A percentile compares a stretch with the other conserved stretches of the same genome.
Evolutionary conservation across 2,888 invertebrate genomes (phyloP).

Genomic region (Cantharis lateralis): DNA sequence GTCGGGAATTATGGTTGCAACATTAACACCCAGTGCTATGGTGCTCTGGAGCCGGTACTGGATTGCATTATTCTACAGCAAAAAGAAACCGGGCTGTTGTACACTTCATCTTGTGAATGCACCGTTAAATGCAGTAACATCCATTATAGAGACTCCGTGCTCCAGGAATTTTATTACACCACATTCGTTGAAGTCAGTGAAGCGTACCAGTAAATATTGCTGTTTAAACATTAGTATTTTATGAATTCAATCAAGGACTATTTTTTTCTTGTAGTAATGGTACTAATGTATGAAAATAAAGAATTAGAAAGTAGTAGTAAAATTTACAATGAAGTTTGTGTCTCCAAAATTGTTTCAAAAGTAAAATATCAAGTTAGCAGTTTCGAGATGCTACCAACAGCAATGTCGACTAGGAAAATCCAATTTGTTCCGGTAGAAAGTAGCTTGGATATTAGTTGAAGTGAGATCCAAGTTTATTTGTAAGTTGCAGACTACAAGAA

Average conservation of each 20-base stretch:
- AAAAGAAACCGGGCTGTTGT: neutral
- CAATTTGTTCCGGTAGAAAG: slow-evolving; percentile 32
- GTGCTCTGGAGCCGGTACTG: neutral
- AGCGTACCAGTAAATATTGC: neutral
- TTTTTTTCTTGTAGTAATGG: neutral
- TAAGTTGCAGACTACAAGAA: slow-evolving; percentile 26
- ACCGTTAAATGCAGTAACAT: neutral
- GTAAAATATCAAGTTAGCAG: slow-evolving; percentile 24
- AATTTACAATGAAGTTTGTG: neutral
- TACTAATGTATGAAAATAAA: neutral
- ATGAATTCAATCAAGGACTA: neutral
- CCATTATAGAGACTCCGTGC: neutral
- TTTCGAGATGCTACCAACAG: slow-evolving; percentile 21
- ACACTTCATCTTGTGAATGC: neutral
- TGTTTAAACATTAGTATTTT: neutral
- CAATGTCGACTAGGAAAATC: slow-evolving; percentile 27
- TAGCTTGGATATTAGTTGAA: slow-evolving; percentile 27
- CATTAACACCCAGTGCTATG: too few relatives aligned
- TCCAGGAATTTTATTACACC: neutral
- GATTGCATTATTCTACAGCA: neutral
- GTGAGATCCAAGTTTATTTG: slow-evolving; percentile 26
- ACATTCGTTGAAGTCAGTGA: neutral
- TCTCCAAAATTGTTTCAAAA: slow-evolving; percentile 11
- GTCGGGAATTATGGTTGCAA: too few relatives aligned
- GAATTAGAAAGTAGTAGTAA: neutral